Percentiles rank a stretch among this genome's conserved stretches.
phyloP scores from a whole-genome alignment of 2,797 vertebrate genomes.

The Myotis findleyi region DNA sequence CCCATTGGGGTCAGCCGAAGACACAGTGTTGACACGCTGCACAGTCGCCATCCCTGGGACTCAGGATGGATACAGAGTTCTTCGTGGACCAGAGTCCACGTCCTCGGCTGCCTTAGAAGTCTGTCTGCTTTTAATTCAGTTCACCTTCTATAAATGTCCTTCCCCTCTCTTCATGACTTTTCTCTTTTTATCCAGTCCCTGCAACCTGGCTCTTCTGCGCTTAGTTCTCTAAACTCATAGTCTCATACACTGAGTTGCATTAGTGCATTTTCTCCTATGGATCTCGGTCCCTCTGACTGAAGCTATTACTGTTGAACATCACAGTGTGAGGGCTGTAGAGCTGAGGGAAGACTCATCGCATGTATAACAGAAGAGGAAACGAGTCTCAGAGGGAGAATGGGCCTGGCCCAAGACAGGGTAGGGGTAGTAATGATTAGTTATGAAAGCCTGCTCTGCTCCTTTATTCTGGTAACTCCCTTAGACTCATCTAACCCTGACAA shows the following conservation, averaged over 20 bases:
- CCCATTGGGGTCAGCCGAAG: neutral
- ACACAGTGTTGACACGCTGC: neutral
- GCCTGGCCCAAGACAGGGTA: neutral
- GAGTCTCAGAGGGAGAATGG: neutral
- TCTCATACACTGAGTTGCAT: neutral
- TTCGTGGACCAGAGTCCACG: neutral
- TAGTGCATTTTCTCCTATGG: neutral
- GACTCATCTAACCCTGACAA: neutral
- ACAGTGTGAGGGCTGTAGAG: neutral
- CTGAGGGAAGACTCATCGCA: too few species aligned
- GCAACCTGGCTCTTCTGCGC: neutral
- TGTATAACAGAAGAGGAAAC: neutral
- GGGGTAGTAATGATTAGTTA: neutral
- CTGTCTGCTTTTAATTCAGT: neutral
- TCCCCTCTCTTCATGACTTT: neutral
- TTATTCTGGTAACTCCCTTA: neutral
- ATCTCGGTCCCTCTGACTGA: neutral
- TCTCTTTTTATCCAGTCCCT: neutral
- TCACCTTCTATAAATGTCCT: neutral
- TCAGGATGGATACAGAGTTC: neutral
- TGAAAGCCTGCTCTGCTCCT: neutral
- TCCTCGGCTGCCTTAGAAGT: neutral
- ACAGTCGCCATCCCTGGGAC: rapidly evolving
- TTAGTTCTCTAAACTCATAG: neutral
- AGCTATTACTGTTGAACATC: neutral